Conservation (phyloP, 35 echinoderm and acorn worm genomes). For the Apostichopus californicus region DNA sequence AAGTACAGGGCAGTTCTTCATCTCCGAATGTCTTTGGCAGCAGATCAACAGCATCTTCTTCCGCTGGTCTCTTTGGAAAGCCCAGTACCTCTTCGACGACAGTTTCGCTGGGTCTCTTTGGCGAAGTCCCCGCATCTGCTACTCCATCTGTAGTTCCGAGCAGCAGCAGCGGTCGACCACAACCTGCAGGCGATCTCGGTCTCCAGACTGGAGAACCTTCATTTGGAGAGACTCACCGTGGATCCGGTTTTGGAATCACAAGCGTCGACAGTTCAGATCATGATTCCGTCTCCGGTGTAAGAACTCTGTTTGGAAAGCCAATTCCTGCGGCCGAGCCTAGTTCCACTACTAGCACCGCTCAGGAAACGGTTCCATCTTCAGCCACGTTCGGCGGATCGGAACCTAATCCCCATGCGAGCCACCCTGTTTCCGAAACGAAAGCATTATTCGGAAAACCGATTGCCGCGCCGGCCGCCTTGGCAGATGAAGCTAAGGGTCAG, state of each 20-base stretch:
- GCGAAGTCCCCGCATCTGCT: not conserved
- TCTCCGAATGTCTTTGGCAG: not conserved
- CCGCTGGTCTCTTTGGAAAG: conserved; percentile 21
- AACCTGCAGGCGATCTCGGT: not conserved
- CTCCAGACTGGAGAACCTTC: not conserved
- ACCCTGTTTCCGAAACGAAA: not conserved
- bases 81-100: not conserved
- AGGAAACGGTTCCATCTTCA: not conserved
- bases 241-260: not conserved
- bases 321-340: not conserved
- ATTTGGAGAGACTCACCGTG: not conserved
- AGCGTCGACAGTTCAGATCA: not conserved
- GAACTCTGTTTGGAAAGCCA: conserved; percentile 13
- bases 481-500: not conserved
- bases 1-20: conserved; percentile 10
- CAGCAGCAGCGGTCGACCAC: no score
- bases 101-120: not conserved
- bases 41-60: not conserved
- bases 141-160: not conserved
- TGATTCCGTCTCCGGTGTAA: not conserved
- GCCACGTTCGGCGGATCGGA: not conserved
- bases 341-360: not conserved
- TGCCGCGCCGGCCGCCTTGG: not conserved
- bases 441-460: conserved; percentile 2
- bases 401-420: not conserved